Evolutionary conservation across 2,797 vertebrate species (phyloP).

Genomic region (Leptodactylus fallax): DNA sequence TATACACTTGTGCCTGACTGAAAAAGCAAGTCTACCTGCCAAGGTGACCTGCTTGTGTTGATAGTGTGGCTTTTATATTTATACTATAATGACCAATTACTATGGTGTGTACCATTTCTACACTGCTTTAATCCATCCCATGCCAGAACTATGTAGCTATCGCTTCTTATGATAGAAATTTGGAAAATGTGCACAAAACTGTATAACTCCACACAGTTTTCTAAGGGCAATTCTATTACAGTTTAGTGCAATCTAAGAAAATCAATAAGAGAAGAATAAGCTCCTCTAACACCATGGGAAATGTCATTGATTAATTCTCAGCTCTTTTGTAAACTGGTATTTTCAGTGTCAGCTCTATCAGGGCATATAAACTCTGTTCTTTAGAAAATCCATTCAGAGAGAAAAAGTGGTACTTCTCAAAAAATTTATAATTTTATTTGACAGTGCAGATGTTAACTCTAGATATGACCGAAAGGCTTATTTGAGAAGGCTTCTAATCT

Average conservation of each 20-base stretch:
- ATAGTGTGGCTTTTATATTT: no score
- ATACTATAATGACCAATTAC: no score
- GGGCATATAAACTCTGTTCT: not conserved
- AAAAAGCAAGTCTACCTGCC: no score
- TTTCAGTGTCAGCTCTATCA: slow-evolving; percentile 19
- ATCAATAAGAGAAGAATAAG: slow-evolving; percentile 22
- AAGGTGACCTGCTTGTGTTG: no score
- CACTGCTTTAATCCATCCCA: not conserved
- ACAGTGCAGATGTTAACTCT: not conserved
- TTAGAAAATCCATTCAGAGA: not conserved
- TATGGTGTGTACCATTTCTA: not conserved
- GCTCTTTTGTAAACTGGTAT: slow-evolving; percentile 38
- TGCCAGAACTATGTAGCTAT: not conserved
- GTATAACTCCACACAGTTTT: not conserved
- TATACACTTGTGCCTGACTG: no score
- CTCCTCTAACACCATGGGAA: slow-evolving; percentile 11
- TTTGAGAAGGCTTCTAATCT: not conserved
- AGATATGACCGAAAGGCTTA: not conserved
- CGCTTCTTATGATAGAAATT: not conserved
- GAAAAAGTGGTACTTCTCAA: not conserved
- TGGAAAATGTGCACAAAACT: not conserved
- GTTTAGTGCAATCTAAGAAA: not conserved
- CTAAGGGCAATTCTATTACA: slow-evolving; percentile 6
- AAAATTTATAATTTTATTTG: not conserved
- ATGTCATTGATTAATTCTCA: slow-evolving; percentile 35